Evolutionary conservation across 1,140 invertebrate genomes (phyloP).

Genomic region (Spodoptera frugiperda): DNA sequence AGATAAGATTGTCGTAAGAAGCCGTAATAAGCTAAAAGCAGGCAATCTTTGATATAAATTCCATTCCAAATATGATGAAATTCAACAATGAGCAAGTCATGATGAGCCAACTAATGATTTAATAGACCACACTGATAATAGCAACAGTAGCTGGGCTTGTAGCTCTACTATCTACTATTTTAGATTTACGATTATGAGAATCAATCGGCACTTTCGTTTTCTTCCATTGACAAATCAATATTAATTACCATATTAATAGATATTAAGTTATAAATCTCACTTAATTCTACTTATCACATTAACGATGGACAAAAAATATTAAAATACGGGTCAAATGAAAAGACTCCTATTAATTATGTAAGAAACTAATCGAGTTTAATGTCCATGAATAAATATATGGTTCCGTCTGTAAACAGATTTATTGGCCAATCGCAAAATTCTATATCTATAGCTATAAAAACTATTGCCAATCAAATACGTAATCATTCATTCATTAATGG

Average conservation of each 20-base stretch:
- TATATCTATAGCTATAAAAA: conserved; percentile 29
- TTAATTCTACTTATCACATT: conserved; percentile 29
- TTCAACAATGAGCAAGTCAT: neutral
- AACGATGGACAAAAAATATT: neutral
- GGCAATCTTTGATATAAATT: neutral
- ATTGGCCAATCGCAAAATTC: conserved; percentile 31
- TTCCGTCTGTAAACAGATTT: conserved; percentile 37
- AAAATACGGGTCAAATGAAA: conserved; percentile 29
- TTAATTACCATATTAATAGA: conserved; percentile 25
- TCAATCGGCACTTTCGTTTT: conserved; percentile 18
- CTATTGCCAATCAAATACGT: conserved; percentile 6
- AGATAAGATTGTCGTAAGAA: neutral
- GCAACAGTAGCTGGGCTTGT: neutral
- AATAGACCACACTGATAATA: neutral
- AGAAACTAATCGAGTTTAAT: conserved; percentile 4
- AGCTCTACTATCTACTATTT: neutral
- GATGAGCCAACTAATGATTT: no score
- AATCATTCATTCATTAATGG: neutral
- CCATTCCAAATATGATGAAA: conserved; percentile 2
- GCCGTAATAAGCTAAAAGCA: neutral
- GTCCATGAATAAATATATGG: conserved; percentile 28
- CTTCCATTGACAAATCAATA: conserved; percentile 12
- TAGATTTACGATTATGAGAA: conserved; percentile 9
- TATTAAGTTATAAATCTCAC: conserved; percentile 12
- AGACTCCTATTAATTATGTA: conserved; percentile 1